phyloP scores from a whole-genome alignment of 1,140 invertebrate genomes.

The Dreissena rostriformis region DNA sequence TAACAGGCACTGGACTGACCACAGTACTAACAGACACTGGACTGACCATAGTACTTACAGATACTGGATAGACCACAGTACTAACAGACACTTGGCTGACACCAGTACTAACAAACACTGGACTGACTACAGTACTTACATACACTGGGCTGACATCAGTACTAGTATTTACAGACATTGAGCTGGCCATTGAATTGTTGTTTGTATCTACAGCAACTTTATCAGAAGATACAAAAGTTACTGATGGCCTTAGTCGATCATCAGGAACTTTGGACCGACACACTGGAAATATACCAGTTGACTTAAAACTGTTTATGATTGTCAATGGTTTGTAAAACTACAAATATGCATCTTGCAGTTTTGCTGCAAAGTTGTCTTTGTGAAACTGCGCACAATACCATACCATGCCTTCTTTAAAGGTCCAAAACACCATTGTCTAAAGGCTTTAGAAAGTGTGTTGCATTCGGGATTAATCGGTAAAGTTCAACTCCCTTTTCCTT shows the following conservation, averaged over 20 bases:
- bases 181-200: no score
- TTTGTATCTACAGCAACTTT: no score
- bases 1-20: no score
- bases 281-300: conserved; percentile 46
- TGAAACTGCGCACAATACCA: conserved; percentile 38
- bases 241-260: conserved; percentile 16
- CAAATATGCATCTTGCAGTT: conserved; percentile 55
- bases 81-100: no score
- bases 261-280: conserved; percentile 17
- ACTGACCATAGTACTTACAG: no score
- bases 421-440: conserved; percentile 57
- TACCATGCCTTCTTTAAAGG: conserved; percentile 56
- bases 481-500: conserved; percentile 44
- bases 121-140: no score
- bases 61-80: no score
- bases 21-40: no score
- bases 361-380: conserved; percentile 60
- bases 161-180: no score
- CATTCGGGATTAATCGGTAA: conserved; percentile 57
- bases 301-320: conserved; percentile 53
- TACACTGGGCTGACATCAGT: no score
- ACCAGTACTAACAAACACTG: no score
- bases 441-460: conserved; percentile 57
- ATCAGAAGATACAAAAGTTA: conserved; percentile 33
- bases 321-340: conserved; percentile 60